A percentile compares a stretch with the other conserved stretches of the same genome.
Evolutionary conservation across 64 coral and sea anemone species (phyloP).

Genomic region (Pachyseris speciosa): DNA sequence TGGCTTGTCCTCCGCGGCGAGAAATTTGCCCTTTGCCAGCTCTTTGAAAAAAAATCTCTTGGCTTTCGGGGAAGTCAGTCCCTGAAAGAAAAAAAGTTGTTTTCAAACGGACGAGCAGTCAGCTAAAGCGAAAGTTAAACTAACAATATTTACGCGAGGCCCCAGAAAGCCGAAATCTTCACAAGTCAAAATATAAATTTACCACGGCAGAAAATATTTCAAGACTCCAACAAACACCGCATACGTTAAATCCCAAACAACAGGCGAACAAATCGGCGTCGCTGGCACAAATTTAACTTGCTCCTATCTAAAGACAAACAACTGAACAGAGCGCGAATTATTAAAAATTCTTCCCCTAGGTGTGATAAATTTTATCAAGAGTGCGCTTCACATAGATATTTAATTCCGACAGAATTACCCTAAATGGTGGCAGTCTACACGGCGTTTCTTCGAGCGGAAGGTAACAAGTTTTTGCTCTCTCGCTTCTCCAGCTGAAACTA

Average conservation of each 20-base stretch:
- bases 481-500: conserved; percentile 75
- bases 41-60: background rate
- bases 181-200: conserved; percentile 38
- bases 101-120: conserved; percentile 38
- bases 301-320: conserved; percentile 21
- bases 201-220: conserved; percentile 40
- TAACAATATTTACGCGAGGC: conserved; percentile 29
- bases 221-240: background rate
- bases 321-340: conserved; percentile 31
- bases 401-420: conserved; percentile 71
- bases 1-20: conserved; percentile 27
- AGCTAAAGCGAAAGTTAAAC: conserved; percentile 47
- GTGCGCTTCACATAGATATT: conserved; percentile 43
- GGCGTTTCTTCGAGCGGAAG: conserved; percentile 58
- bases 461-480: background rate
- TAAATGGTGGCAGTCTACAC: conserved; percentile 17
- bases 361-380: conserved; percentile 53
- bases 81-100: conserved; percentile 23
- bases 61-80: background rate
- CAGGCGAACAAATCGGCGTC: background rate
- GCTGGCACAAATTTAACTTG: conserved; percentile 13
- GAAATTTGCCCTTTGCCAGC: conserved; percentile 61
- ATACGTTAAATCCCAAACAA: conserved; percentile 21
- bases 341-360: conserved; percentile 32
- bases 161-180: conserved; percentile 28